Evolutionary conservation across 2,888 invertebrate genomes (phyloP).

Genomic region (Carpatolechia fugitivella): DNA sequence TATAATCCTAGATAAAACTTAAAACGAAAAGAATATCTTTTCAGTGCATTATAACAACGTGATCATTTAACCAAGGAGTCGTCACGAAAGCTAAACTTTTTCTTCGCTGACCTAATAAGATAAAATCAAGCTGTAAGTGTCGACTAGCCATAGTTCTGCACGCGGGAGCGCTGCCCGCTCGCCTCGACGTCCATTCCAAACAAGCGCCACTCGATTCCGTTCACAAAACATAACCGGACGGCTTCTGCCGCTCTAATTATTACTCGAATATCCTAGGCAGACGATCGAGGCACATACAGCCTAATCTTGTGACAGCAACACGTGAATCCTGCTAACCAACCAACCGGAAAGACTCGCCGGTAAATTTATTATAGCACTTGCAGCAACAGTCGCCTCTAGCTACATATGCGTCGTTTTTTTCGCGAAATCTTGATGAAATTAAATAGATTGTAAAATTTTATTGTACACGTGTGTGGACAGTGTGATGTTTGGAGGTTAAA

Average conservation of each 20-base stretch:
- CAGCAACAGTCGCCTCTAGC: not conserved
- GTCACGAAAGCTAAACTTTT: not conserved
- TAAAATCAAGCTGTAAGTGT: not conserved
- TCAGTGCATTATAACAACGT: too few species aligned
- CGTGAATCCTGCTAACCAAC: not conserved
- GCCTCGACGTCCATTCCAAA: constrained; percentile 50
- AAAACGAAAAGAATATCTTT: too few species aligned
- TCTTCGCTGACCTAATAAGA: not conserved
- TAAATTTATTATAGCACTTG: constrained; percentile 30
- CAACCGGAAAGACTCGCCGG: constrained; percentile 25
- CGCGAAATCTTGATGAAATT: not conserved
- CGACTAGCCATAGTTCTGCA: constrained; percentile 34
- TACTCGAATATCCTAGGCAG: not conserved
- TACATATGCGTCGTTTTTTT: not conserved
- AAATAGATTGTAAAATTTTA: constrained; percentile 7
- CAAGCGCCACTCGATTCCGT: constrained; percentile 68
- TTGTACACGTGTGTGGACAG: constrained; percentile 19
- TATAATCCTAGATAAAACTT: too few species aligned
- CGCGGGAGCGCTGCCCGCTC: constrained; percentile 63
- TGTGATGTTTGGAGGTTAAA: constrained; percentile 33
- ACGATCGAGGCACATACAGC: not conserved
- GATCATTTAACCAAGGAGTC: not conserved
- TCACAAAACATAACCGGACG: constrained; percentile 78
- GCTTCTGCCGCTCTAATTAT: constrained; percentile 40
- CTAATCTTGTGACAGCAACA: not conserved